Evolutionary conservation across 37 sponge, comb jelly and placozoan genomes (phyloP), one percentile per base, ranked within the genome.

Genomic region (Dysidea cf. avara): DNA sequence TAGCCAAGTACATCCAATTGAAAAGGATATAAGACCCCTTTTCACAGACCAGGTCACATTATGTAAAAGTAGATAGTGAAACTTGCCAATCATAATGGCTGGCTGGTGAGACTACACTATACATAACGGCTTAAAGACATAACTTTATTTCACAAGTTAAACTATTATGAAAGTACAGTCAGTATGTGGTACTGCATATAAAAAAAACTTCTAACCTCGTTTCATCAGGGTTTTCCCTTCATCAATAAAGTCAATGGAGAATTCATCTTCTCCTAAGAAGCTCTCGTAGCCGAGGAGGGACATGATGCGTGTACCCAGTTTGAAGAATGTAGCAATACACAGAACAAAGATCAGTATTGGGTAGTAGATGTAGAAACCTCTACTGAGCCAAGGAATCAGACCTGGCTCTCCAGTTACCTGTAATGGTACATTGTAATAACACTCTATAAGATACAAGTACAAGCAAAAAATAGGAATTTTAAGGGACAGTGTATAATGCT

Each of bases 141-240:
- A 58, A 28, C 13, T 9, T 25, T 58, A 20, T 58, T 11, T 58
- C 60, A 21, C 24, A 20, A 20, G 9, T 20, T 21, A 21, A 25
- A 22, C 21, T 17, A n/a, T 28, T 58, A 21, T 21, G n/a, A 11
- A 21, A 11, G 13, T 21, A 21, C 16, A 9, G 18, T 25, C 22
- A 26, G 36, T 7, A 75, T n/a, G n/a, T n/a, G n/a, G n/a, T n/a
- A n/a, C n/a, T n/a, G n/a, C n/a, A n/a, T n/a, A n/a, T n/a, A n/a
- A n/a, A n/a, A n/a, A n/a, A n/a, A n/a, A n/a, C n/a, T n/a, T n/a
- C 70, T 18, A 32, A 89, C 95, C 95, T 91, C 89, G 63, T 39
- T 76, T 92, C 69, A 92, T 81, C 26, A 89, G 81, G 18, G 86
- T 79, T 65, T 96, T 96, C 29, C 97, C 97, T 56, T 96, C 93